Conservation (phyloP, 2,888 invertebrate species). For the Scaptomyza cyrtandrae region DNA sequence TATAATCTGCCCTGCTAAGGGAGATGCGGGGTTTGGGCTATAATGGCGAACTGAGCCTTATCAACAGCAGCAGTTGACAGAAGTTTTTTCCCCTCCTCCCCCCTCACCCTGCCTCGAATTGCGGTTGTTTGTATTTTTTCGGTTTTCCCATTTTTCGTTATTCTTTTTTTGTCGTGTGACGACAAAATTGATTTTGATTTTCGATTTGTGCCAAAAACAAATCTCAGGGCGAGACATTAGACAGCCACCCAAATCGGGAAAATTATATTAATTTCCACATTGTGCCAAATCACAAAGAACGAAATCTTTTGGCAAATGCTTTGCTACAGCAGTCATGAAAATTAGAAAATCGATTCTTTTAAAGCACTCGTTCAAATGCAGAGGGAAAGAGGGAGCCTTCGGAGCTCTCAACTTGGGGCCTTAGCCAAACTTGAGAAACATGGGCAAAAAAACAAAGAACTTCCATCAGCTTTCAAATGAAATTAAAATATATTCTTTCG, state of each 20-base stretch:
- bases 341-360: constrained; percentile 75
- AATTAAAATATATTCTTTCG: constrained; percentile 14
- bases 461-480: constrained; percentile 35
- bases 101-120: constrained; percentile 30
- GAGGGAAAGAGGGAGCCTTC: background rate
- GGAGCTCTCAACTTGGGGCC: constrained; percentile 20
- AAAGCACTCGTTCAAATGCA: constrained; percentile 42
- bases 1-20: constrained; percentile 63
- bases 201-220: constrained; percentile 64
- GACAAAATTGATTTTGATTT: constrained; percentile 75
- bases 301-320: constrained; percentile 46
- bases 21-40: background rate
- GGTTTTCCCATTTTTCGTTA: background rate
- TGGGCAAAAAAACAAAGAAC: constrained; percentile 29
- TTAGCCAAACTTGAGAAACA: constrained; percentile 39
- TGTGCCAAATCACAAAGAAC: constrained; percentile 56
- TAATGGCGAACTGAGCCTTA: constrained; percentile 29
- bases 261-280: constrained; percentile 79
- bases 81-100: constrained; percentile 40
- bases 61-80: constrained; percentile 65
- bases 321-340: constrained; percentile 40
- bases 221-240: constrained; percentile 67
- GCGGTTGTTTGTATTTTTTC: constrained; percentile 37
- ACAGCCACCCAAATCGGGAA: constrained; percentile 72
- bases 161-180: constrained; percentile 9